Base-by-base conservation (phyloP, 2,797 vertebrate genomes). In the Pseudochirops cupreus region DNA sequence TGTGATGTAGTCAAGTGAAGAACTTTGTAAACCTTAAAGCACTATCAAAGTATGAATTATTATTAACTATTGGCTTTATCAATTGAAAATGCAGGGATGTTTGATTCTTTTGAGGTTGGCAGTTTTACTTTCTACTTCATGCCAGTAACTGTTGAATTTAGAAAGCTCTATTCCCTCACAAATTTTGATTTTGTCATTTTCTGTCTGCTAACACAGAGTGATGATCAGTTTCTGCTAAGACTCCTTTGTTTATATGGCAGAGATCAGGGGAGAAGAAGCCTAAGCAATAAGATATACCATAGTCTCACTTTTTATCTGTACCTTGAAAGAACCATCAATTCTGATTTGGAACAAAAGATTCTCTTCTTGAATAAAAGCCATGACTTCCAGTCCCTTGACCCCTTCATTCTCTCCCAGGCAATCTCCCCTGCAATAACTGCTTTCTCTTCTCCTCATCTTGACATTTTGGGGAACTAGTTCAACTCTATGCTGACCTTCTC, bases 41-140 rank as follows among this genome's bases (percentile, higher is more conserved):
- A 82, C 39, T 39, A 82, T 46, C 3, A 82, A 46, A 39, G 18
- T 74, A 21, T 39, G 16, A 39, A 46, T 82, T 82, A 74, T 74
- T 74, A 39, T 46, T 82, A 26, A 82, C 74, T 82, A 3, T 46
- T 82, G 7, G 39, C n/a, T 82, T 82, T 46, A 39, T n/a, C 13
- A 67, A 55, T 50, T 3, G 10, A 13, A 50, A n/a, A 89, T 1
- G 82, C 87, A 90, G 56, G 28, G 53, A 57, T 21, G 7, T 29
- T 6, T 46, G 89, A 87, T 7, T 39, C 46, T 90, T 82, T 57
- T 93, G 91, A 96, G 87, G 96, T 55, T 52, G 3, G 56, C 92
- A 26, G 4, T 39, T 95, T 67, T 90, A 4, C 33, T 91, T 94
- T 92, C 56, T 94, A 13, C 92, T 93, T 90, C 90, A 91, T 95